Base-by-base conservation (phyloP, 2,797 vertebrate species). In the Aphelocoma californica region DNA sequence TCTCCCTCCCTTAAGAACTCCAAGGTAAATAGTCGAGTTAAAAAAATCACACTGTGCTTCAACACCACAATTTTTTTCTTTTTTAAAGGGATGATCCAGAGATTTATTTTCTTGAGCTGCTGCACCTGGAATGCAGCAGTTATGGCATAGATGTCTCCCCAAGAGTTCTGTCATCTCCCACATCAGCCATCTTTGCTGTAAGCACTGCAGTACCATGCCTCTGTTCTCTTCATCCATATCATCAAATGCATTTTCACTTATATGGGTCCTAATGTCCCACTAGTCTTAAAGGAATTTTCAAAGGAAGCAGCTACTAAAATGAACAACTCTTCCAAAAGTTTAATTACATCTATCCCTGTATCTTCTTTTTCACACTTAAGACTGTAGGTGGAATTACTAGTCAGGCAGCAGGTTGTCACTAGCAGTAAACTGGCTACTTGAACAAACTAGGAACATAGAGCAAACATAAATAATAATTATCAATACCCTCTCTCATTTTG, bases 1-100 rank as follows among this genome's bases (percentile, higher is more conserved):
- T 8, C 17, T 42, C 15, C 10, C 7, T 36, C 7, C 6, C 28
- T 24, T 70, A 67, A 29, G 34, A 88, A 24, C 14, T 61, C 45
- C 2, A 2, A 73, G 25, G 13, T 66, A 64, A 85, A 74, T 2
- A 79, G 40, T 9, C 0, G 0, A 78, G 17, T 42, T 66, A 1
- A 73, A 88, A 78, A 58, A 36, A 32, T 19, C 25, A 45, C 32
- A 42, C 34, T 28, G 23, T 42, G 15, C 12, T 88, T 81, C 62
- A 48, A 5, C 17, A 47, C 21, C 8, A 48, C 6, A 16, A 24
- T 8, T 58, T 36, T 21, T 29, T 24, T 28, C 50, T 72, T 3
- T 45, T 38, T 64, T 64, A 5, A 75, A 92, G 31, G 19, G 79
- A 57, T 51, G 9, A 48, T 73, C 25, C 51, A 83, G 70, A 82